Percentiles rank a stretch among this genome's conserved stretches.
Evolutionary conservation across 1,140 invertebrate genomes (phyloP).

Genomic region (Papilio machaon): DNA sequence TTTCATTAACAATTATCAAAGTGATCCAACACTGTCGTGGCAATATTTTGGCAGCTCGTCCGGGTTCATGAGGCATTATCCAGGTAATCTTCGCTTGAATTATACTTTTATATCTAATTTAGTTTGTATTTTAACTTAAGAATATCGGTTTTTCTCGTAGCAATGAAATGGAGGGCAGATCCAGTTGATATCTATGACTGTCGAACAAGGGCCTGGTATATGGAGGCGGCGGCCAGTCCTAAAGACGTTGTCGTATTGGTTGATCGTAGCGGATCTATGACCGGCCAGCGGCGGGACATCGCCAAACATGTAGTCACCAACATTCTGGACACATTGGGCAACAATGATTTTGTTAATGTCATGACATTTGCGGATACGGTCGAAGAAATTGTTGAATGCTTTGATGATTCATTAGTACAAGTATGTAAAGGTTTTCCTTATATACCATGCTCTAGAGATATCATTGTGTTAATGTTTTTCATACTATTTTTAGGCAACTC

Average conservation of each 20-base stretch:
- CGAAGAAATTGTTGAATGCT: slow-evolving; percentile 92
- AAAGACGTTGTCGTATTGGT: slow-evolving; percentile 98
- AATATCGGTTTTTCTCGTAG: slow-evolving; percentile 43
- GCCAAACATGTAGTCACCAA: slow-evolving; percentile 96
- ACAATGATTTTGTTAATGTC: slow-evolving; percentile 99
- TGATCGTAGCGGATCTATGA: slow-evolving; percentile 98
- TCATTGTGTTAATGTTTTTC: neutral
- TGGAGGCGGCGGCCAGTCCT: slow-evolving; percentile 97
- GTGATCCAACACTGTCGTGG: slow-evolving; percentile 95
- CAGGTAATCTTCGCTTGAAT: slow-evolving; percentile 82
- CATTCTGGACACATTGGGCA: slow-evolving; percentile 97
- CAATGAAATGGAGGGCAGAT: slow-evolving; percentile 87
- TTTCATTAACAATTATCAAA: slow-evolving; percentile 93
- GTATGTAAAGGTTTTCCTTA: slow-evolving; percentile 74
- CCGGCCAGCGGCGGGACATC: slow-evolving; percentile 94
- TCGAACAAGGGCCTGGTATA: slow-evolving; percentile 95
- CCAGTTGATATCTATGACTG: slow-evolving; percentile 94
- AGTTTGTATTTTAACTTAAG: slow-evolving; percentile 8
- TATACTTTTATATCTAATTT: neutral
- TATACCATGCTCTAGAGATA: neutral
- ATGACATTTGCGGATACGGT: slow-evolving; percentile 92
- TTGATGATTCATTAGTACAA: slow-evolving; percentile 92
- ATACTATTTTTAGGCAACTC: slow-evolving; percentile 87
- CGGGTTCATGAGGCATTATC: slow-evolving; percentile 97
- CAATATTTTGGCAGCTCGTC: slow-evolving; percentile 98